Conservation (phyloP, 1,140 invertebrate genomes). For the Tenebrio molitor region DNA sequence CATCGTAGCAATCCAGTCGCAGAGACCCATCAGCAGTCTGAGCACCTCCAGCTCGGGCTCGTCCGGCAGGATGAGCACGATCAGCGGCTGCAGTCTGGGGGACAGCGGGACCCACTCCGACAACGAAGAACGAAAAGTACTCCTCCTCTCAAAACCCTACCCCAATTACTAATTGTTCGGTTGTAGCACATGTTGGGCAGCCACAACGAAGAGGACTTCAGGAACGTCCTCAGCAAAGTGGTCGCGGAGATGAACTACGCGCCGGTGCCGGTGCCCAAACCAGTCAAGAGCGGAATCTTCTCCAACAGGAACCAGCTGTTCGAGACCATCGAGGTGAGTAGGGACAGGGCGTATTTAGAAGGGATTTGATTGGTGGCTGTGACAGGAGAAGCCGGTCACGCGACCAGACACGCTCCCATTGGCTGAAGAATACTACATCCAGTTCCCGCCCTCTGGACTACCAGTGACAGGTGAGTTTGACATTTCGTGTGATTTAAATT, state of each 20-base stretch:
- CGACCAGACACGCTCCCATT: constrained; percentile 47
- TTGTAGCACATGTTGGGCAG: constrained; percentile 58
- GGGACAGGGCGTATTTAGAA: not conserved
- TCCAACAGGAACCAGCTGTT: constrained; percentile 44
- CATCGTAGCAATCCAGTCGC: constrained; percentile 52
- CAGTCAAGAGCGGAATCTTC: constrained; percentile 54
- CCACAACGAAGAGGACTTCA: constrained; percentile 59
- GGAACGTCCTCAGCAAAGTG: constrained; percentile 58
- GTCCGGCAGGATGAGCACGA: constrained; percentile 81
- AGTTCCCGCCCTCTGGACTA: constrained; percentile 69
- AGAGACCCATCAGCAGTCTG: constrained; percentile 79
- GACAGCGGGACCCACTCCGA: constrained; percentile 89
- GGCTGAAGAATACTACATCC: constrained; percentile 66
- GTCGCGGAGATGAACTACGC: constrained; percentile 59
- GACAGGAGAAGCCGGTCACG: constrained; percentile 52
- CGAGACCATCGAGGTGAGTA: constrained; percentile 59
- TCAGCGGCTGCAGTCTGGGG: constrained; percentile 82
- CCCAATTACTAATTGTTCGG: too few species aligned
- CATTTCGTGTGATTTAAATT: not conserved
- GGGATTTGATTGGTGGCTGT: not conserved
- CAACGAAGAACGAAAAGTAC: constrained; percentile 81
- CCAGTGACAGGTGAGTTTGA: constrained; percentile 65
- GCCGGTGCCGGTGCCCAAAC: constrained; percentile 61
- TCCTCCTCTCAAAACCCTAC: too few species aligned
- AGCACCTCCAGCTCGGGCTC: constrained; percentile 82